Conservation (phyloP, 2,113 vertebrate species). For the Dunckerocampus dactyliophorus region DNA sequence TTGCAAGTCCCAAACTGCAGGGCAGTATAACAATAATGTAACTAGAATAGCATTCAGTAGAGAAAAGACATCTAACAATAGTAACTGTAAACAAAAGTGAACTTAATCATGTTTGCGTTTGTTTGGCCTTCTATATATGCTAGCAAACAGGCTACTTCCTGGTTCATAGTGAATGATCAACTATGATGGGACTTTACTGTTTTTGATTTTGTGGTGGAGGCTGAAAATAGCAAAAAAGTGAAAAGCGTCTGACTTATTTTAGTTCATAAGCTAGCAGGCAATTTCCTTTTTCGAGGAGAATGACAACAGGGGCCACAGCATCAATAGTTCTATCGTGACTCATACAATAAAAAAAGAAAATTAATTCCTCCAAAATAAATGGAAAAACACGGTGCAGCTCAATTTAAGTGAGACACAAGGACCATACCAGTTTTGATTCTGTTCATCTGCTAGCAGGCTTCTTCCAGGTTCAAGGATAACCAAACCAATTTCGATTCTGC, state of each 20-base stretch:
- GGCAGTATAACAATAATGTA: conserved; percentile 3
- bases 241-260: background rate
- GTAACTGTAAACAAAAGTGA: background rate
- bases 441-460: background rate
- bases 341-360: too few species aligned
- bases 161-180: background rate
- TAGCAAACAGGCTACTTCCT: background rate
- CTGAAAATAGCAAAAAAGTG: background rate
- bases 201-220: background rate
- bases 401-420: too few species aligned
- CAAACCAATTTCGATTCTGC: too few species aligned
- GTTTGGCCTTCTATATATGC: too few species aligned
- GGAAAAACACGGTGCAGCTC: background rate
- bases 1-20: conserved; percentile 24
- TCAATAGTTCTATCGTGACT: too few species aligned
- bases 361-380: too few species aligned
- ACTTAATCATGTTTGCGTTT: background rate
- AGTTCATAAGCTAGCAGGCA: too few species aligned
- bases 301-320: too few species aligned
- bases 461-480: too few species aligned
- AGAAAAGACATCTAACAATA: conserved; percentile 14
- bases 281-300: too few species aligned
- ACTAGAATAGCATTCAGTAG: conserved; percentile 2
- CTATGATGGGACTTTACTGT: background rate
- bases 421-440: background rate